Percentiles rank a stretch among this genome's conserved stretches.
Conservation (phyloP, 2,888 invertebrate genomes). For the Pristionchus exspectatus region DNA sequence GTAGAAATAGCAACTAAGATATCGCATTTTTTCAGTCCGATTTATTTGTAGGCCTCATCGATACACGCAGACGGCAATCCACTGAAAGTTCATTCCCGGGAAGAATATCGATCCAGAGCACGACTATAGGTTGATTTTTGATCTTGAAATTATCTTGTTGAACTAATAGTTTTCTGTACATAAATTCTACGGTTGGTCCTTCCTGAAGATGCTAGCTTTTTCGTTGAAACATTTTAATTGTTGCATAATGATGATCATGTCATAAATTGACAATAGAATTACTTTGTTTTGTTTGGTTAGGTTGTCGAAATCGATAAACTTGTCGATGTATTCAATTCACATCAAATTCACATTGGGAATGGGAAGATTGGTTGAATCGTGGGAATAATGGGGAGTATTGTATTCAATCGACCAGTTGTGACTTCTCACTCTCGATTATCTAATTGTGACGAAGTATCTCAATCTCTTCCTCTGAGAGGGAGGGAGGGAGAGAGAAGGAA, state of each 20-base stretch:
- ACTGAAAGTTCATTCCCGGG: constrained; percentile 24
- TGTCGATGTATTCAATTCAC: constrained; percentile 15
- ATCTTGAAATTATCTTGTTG: background rate
- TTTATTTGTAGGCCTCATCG: constrained; percentile 32
- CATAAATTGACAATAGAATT: background rate
- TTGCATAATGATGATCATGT: background rate
- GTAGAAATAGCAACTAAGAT: background rate
- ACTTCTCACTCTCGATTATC: background rate
- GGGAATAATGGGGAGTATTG: background rate
- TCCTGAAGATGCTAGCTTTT: background rate
- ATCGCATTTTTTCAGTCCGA: background rate
- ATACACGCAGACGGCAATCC: constrained; percentile 33
- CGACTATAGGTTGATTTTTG: background rate
- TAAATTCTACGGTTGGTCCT: background rate
- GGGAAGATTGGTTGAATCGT: background rate
- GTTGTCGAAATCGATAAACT: constrained; percentile 30
- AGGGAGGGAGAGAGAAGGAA: background rate
- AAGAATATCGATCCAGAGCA: constrained; percentile 27
- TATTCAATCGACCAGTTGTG: background rate
- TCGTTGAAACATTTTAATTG: background rate
- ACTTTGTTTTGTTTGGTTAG: constrained; percentile 13
- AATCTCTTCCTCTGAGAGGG: background rate
- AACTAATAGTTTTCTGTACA: background rate
- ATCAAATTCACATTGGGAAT: background rate
- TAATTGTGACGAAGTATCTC: background rate